These are phyloP conservation scores for Prostheceraeus crozeri DNA, from an alignment of 2,888 invertebrate species.

Conservation along the genomic window DNA sequence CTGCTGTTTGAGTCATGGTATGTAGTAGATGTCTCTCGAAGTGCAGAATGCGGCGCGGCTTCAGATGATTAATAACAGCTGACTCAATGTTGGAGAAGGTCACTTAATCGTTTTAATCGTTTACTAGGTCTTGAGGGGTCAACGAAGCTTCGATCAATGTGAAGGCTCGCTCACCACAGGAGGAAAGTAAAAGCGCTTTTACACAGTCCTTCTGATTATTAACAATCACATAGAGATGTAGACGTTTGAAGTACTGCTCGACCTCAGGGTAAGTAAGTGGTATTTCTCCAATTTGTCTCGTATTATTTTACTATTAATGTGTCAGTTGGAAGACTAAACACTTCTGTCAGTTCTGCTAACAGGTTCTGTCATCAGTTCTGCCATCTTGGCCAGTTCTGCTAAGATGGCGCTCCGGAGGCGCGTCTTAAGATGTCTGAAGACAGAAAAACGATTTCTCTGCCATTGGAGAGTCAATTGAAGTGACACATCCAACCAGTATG, in stretches of 20 bases:
- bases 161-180: conserved; percentile 18
- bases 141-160: conserved; percentile 18
- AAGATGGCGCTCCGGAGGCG: no score
- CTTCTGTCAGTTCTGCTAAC: no score
- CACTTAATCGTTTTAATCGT: neutral
- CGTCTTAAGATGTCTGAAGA: no score
- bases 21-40: conserved; percentile 30
- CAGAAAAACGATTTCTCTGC: no score
- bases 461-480: no score
- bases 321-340: no score
- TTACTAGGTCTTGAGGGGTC: conserved; percentile 27
- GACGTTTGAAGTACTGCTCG: conserved; percentile 30
- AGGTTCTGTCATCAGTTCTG: no score
- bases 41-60: conserved; percentile 9
- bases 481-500: no score
- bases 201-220: neutral
- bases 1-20: conserved; percentile 4
- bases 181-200: conserved; percentile 26
- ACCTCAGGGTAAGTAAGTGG: conserved; percentile 29
- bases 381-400: no score
- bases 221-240: conserved; percentile 30
- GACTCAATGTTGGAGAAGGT: conserved; percentile 5
- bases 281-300: conserved; percentile 21
- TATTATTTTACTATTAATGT: no score
- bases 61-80: neutral